Conservation (phyloP, 2,888 invertebrate species). For the Venusia cambrica region DNA sequence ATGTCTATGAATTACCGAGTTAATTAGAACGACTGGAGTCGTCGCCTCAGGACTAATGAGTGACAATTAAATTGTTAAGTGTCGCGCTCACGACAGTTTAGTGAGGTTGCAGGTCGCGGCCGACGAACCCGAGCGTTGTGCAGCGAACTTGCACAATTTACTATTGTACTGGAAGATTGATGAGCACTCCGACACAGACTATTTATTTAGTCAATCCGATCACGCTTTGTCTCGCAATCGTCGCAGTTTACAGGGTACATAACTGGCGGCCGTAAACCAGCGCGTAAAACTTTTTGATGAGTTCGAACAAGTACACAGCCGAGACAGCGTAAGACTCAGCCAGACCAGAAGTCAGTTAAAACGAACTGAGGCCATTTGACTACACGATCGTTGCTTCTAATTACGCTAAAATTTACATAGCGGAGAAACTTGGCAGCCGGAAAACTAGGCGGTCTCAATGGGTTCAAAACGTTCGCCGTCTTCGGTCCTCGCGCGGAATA, state of each 20-base stretch:
- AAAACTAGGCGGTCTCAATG: constrained; percentile 47
- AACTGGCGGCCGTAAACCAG: constrained; percentile 57
- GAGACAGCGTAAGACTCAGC: constrained; percentile 41
- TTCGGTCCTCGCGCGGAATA: constrained; percentile 24
- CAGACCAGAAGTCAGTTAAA: constrained; percentile 47
- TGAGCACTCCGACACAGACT: constrained; percentile 67
- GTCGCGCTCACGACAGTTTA: constrained; percentile 69
- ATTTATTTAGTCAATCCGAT: constrained; percentile 76
- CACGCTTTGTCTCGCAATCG: constrained; percentile 72
- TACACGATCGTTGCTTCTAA: constrained; percentile 58
- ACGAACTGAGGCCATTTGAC: constrained; percentile 49
- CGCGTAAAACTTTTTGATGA: constrained; percentile 56
- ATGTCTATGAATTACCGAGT: constrained; percentile 61
- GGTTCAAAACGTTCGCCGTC: constrained; percentile 43
- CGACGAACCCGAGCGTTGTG: constrained; percentile 57
- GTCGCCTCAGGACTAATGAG: constrained; percentile 70
- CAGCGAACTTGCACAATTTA: constrained; percentile 68
- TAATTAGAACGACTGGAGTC: constrained; percentile 62
- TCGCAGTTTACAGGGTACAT: constrained; percentile 64
- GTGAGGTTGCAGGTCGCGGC: constrained; percentile 68
- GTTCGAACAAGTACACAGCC: constrained; percentile 32
- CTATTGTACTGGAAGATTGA: constrained; percentile 70
- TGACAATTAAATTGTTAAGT: constrained; percentile 75
- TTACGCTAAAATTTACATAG: constrained; percentile 62
- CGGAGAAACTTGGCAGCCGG: constrained; percentile 58